phyloP scores from a whole-genome alignment of 2,797 vertebrate genomes.

The Sternotherus odoratus region DNA sequence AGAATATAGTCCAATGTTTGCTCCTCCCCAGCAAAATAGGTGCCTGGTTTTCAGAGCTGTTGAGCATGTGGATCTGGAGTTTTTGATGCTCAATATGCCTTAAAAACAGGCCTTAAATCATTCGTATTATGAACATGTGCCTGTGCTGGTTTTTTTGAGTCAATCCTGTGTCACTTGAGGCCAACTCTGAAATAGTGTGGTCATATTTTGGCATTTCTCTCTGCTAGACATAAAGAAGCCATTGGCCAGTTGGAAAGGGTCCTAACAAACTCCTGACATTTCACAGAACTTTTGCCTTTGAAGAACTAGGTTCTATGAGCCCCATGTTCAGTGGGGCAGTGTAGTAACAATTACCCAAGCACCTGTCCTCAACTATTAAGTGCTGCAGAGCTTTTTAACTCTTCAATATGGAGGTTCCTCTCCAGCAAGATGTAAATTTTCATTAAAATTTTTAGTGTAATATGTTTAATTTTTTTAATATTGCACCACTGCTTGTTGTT shows the following conservation, averaged over 20 bases:
- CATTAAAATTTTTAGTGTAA: not conserved
- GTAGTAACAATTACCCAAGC: not conserved
- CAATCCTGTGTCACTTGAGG: not conserved
- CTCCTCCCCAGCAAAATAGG: not conserved
- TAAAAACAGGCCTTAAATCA: not conserved
- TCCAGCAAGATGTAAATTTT: not conserved
- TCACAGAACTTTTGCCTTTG: not conserved
- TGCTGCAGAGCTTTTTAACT: not conserved
- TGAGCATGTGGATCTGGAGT: not conserved
- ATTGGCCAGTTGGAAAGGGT: not conserved
- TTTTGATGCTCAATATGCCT: not conserved
- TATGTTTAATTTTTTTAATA: too few relatives aligned
- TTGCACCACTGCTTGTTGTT: too few relatives aligned
- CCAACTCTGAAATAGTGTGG: not conserved
- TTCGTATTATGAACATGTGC: accelerated
- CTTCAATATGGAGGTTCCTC: accelerated
- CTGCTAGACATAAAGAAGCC: not conserved
- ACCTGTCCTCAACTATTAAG: not conserved
- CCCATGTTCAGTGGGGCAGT: not conserved
- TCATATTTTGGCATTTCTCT: not conserved
- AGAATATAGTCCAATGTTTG: not conserved
- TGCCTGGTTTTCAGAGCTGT: accelerated
- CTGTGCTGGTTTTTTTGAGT: not conserved
- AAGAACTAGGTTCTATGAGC: not conserved
- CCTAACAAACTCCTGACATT: not conserved